phyloP scores from a whole-genome alignment of 1,140 invertebrate species.

The Mycetomoellerius zeteki region DNA sequence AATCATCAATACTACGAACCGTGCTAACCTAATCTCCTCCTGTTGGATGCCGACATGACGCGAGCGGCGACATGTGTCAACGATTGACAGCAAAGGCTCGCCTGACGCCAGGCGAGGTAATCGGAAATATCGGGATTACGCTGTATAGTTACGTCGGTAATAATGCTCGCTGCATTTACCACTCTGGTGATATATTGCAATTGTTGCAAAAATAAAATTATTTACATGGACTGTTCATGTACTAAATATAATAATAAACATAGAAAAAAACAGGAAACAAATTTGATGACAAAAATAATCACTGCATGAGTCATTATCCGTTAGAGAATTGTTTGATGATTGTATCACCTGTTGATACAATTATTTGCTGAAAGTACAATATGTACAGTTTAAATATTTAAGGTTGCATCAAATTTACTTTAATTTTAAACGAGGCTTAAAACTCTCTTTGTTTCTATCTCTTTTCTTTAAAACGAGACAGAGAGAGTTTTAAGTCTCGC shows the following conservation, averaged over 20 bases:
- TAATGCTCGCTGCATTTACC: conserved; percentile 1
- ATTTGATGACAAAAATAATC: neutral
- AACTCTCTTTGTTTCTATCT: no score
- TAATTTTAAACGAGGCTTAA: no score
- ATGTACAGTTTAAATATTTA: no score
- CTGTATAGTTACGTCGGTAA: neutral
- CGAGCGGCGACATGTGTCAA: neutral
- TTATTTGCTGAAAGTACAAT: neutral
- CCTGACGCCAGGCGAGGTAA: neutral
- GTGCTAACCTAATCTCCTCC: neutral
- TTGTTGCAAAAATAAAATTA: neutral
- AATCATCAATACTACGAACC: neutral
- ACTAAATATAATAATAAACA: neutral
- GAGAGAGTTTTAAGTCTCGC: no score
- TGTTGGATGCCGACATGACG: neutral
- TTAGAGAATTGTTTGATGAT: neutral
- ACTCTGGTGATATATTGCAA: no score
- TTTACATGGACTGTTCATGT: neutral
- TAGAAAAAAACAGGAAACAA: neutral
- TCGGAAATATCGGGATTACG: neutral
- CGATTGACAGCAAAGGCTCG: neutral
- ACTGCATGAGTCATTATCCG: neutral
- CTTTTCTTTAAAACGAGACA: no score
- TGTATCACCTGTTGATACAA: neutral
- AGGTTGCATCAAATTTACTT: no score